phyloP scores from a whole-genome alignment of 2,797 vertebrate species.

The Sebastes vulpes region DNA sequence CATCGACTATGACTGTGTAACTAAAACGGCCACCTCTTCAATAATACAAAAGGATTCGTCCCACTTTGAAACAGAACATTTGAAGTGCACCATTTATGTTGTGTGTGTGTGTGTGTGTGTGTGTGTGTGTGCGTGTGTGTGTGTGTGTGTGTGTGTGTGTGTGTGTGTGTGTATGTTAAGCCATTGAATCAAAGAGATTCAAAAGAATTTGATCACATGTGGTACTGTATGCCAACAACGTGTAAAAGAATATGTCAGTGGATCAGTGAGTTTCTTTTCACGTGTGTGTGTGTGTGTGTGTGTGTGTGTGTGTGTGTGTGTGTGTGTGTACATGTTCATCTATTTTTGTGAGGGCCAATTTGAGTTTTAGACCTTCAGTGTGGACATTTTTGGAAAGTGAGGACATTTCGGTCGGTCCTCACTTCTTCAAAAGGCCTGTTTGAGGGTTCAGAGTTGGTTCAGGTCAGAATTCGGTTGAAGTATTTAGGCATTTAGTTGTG shows the following conservation, averaged over 20 bases:
- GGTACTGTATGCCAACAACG: background rate
- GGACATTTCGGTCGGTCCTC: too few relatives aligned
- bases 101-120: background rate
- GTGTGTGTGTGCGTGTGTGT: background rate
- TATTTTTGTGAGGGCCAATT: too few relatives aligned
- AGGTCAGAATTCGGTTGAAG: too few relatives aligned
- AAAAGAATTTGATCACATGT: conserved; percentile 17
- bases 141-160: background rate
- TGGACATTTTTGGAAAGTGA: too few relatives aligned
- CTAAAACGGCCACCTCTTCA: background rate
- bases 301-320: background rate
- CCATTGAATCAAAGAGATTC: background rate
- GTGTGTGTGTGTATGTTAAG: background rate
- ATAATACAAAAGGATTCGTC: conserved; percentile 29
- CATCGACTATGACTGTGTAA: background rate
- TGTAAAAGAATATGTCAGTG: conserved; percentile 5
- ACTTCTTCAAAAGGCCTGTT: too few relatives aligned
- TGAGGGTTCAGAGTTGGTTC: too few relatives aligned
- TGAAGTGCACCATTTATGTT: background rate
- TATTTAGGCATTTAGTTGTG: too few relatives aligned
- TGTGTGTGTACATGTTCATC: too few relatives aligned
- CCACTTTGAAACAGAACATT: background rate
- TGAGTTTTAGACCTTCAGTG: too few relatives aligned
- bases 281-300: too few relatives aligned
- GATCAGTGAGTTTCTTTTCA: background rate